Conservation (phyloP, 1,140 invertebrate species). For the Macrobrachium rosenbergii region DNA sequence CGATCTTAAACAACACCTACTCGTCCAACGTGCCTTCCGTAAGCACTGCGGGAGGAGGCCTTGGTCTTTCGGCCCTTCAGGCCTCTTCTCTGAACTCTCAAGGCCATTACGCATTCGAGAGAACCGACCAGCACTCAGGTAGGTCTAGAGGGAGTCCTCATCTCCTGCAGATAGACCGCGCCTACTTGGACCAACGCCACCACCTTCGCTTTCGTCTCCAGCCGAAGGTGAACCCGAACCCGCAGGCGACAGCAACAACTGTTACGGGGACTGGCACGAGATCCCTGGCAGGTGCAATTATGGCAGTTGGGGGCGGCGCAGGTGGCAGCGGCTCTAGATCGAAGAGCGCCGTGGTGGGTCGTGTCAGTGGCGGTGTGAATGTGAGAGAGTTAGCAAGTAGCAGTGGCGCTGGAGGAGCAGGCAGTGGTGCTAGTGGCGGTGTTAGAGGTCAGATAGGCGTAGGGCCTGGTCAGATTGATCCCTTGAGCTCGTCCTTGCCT, state of each 20-base stretch:
- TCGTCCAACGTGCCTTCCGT: too few species aligned
- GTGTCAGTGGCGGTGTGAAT: too few species aligned
- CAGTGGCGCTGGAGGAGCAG: background rate
- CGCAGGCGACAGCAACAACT: background rate
- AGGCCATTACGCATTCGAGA: too few species aligned
- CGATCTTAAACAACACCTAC: too few species aligned
- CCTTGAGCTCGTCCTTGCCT: background rate
- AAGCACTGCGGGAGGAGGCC: too few species aligned
- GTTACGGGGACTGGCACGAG: background rate
- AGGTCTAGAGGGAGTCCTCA: background rate
- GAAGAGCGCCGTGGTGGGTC: constrained; percentile 24
- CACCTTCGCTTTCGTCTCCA: background rate
- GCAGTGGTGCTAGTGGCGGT: background rate
- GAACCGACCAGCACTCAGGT: background rate
- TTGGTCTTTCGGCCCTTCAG: too few species aligned
- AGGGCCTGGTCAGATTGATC: background rate
- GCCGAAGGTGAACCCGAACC: background rate
- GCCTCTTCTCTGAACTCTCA: too few species aligned
- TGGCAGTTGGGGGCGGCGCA: background rate
- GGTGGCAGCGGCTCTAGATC: background rate
- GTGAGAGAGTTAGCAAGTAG: too few species aligned
- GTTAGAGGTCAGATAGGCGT: background rate
- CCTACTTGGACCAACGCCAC: constrained; percentile 1
- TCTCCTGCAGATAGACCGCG: background rate
- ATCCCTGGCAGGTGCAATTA: too few species aligned